Percentiles rank a stretch among this genome's conserved stretches.
These are phyloP conservation scores for Drosophila chauvacae DNA, from an alignment of 1,140 invertebrate genomes.

Conservation along the genomic window DNA sequence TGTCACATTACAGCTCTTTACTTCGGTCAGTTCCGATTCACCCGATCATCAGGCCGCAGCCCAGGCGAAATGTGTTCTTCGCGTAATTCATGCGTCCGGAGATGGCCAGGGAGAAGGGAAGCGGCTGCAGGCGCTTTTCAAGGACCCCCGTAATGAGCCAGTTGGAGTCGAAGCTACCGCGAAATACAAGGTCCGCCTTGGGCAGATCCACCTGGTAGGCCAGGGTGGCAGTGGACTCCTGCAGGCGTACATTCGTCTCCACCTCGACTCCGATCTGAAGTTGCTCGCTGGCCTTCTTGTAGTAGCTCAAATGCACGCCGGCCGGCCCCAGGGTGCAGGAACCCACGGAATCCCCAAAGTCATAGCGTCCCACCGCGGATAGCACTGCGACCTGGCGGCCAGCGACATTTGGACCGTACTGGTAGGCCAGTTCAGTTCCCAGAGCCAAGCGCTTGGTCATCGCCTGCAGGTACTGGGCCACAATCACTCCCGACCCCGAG, in stretches of 20 bases:
- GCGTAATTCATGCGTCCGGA: conserved; percentile 96
- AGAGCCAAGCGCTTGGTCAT: conserved; percentile 90
- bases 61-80: conserved; percentile 94
- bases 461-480: conserved; percentile 96
- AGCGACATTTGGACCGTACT: conserved; percentile 93
- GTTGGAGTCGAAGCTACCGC: conserved; percentile 97
- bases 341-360: conserved; percentile 86
- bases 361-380: conserved; percentile 91
- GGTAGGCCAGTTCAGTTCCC: conserved; percentile 96
- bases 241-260: conserved; percentile 93
- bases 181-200: conserved; percentile 97
- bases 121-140: conserved; percentile 95
- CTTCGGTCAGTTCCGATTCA: conserved; percentile 82
- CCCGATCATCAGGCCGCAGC: conserved; percentile 94
- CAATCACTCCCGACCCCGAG: conserved; percentile 92
- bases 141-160: conserved; percentile 97
- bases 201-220: conserved; percentile 99
- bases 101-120: conserved; percentile 97
- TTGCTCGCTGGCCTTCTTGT: conserved; percentile 96
- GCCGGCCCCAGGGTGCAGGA: conserved; percentile 91
- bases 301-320: conserved; percentile 95
- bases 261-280: conserved; percentile 94
- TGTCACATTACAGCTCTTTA: background rate
- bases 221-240: conserved; percentile 95
- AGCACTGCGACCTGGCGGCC: conserved; percentile 94